Evolutionary conservation across 1,140 invertebrate species (phyloP).

Genomic region (Brachionus manjavacas): DNA sequence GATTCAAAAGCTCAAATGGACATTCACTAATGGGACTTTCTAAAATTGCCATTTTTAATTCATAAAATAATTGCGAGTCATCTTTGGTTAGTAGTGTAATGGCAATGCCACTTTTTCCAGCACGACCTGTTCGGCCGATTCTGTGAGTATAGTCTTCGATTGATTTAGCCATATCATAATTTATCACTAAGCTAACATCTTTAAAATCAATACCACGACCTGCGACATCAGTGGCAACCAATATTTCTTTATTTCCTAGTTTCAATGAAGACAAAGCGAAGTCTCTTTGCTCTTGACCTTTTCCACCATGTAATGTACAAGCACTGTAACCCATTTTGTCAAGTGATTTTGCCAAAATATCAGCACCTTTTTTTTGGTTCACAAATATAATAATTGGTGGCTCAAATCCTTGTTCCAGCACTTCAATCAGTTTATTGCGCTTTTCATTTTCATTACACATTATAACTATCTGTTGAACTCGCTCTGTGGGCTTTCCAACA

Average conservation of each 20-base stretch:
- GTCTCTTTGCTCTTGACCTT: conserved; percentile 98
- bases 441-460: conserved; percentile 85
- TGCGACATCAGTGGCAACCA: conserved; percentile 99
- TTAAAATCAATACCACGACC: conserved; percentile 99
- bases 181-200: conserved; percentile 95
- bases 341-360: conserved; percentile 89
- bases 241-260: conserved; percentile 83
- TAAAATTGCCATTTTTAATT: conserved; percentile 85
- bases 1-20: conserved; percentile 92
- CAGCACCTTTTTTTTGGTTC: conserved; percentile 99
- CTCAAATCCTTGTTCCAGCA: conserved; percentile 66
- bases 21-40: conserved; percentile 87
- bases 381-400: conserved; percentile 99
- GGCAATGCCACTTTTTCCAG: conserved; percentile 91
- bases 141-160: conserved; percentile 99
- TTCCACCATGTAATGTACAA: conserved; percentile 66
- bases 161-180: conserved; percentile 98
- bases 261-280: conserved; percentile 93
- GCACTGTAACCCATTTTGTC: conserved; percentile 81
- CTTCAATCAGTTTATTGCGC: conserved; percentile 62
- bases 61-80: conserved; percentile 89
- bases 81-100: conserved; percentile 95
- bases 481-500: conserved; percentile 93
- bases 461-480: conserved; percentile 95
- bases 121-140: conserved; percentile 96